These are phyloP conservation scores for Intellagama lesueurii DNA, from an alignment of 2,797 vertebrate genomes.

Conservation along the genomic window DNA sequence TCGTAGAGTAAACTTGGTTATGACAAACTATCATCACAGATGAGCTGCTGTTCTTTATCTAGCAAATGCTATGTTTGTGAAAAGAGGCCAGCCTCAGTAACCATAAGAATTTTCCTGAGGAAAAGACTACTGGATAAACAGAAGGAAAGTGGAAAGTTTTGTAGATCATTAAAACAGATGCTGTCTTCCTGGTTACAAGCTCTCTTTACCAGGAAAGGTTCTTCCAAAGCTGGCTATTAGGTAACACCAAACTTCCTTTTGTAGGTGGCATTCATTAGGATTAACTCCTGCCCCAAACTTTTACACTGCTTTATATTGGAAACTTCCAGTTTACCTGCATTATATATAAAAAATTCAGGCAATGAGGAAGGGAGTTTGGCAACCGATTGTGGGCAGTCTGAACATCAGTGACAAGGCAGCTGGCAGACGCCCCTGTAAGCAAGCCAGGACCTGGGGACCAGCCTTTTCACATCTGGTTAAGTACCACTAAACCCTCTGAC, in stretches of 20 bases:
- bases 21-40: too few relatives aligned
- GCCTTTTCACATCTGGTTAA: slow-evolving; percentile 97
- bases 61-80: background rate
- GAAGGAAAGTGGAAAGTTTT: background rate
- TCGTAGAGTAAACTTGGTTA: too few relatives aligned
- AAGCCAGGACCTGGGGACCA: slow-evolving; percentile 64
- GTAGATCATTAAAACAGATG: background rate
- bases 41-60: background rate
- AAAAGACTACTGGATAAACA: background rate
- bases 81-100: background rate
- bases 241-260: background rate
- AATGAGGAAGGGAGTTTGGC: slow-evolving; percentile 57
- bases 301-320: slow-evolving; percentile 50
- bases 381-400: slow-evolving; percentile 66
- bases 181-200: background rate
- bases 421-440: slow-evolving; percentile 73
- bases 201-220: background rate
- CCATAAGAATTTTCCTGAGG: background rate
- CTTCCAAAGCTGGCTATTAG: background rate
- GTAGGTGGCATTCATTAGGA: slow-evolving; percentile 57
- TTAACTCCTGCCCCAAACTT: slow-evolving; percentile 52
- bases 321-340: slow-evolving; percentile 56
- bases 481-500: slow-evolving; percentile 79
- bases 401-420: slow-evolving; percentile 73
- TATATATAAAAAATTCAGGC: slow-evolving; percentile 71